Evolutionary conservation across 2,113 vertebrate species (phyloP).

Genomic region (Corynorhinus townsendii): DNA sequence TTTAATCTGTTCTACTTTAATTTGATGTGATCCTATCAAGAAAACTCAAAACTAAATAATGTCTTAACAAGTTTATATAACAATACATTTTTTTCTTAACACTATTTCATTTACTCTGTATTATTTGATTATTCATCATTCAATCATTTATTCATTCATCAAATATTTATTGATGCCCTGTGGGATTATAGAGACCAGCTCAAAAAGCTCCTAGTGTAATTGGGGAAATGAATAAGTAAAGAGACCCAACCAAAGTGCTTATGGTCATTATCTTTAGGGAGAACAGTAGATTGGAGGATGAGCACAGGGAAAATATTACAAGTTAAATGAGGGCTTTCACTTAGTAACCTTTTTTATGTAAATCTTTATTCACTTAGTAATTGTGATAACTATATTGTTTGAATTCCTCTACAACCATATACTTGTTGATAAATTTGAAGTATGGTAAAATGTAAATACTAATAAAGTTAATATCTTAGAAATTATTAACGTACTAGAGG

Average conservation of each 20-base stretch:
- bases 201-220: neutral
- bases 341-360: neutral
- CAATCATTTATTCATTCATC: neutral
- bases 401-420: neutral
- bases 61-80: neutral
- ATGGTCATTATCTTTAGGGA: neutral
- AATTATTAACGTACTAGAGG: neutral
- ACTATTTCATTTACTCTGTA: neutral
- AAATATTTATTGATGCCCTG: neutral
- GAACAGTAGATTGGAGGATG: neutral
- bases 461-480: neutral
- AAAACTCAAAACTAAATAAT: neutral
- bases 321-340: neutral
- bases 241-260: neutral
- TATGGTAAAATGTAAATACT: neutral
- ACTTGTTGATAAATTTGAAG: neutral
- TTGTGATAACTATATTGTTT: neutral
- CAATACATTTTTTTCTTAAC: neutral
- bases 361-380: neutral
- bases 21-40: neutral
- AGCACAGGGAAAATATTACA: neutral
- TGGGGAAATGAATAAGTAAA: neutral
- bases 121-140: neutral
- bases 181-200: neutral
- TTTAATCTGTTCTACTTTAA: neutral